These are phyloP conservation scores for Hippocampus mohnikei DNA, from an alignment of 2,113 vertebrate genomes.

Conservation along the genomic window DNA sequence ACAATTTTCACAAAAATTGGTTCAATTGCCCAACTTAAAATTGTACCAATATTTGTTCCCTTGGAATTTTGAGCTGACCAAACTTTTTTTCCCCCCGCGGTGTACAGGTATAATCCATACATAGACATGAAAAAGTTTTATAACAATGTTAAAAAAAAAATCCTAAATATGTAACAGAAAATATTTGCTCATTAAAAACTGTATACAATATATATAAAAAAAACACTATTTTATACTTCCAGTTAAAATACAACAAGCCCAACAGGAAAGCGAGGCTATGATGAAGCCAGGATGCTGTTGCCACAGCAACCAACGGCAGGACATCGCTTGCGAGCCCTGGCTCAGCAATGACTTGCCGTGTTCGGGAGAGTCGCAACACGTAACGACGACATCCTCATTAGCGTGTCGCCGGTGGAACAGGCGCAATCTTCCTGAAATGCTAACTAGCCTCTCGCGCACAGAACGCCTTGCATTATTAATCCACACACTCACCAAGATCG, in stretches of 20 bases:
- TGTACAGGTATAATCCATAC: too few relatives aligned
- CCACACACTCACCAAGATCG: constrained; percentile 13
- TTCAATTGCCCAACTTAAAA: too few relatives aligned
- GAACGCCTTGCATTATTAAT: constrained; percentile 63
- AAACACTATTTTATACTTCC: too few relatives aligned
- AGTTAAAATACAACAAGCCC: neutral
- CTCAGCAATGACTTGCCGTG: neutral
- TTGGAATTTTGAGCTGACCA: too few relatives aligned
- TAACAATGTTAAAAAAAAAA: too few relatives aligned
- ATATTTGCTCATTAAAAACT: too few relatives aligned
- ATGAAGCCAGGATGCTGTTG: neutral
- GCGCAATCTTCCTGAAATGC: constrained; percentile 61
- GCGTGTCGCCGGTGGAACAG: constrained; percentile 50
- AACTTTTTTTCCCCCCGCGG: too few relatives aligned
- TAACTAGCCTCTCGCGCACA: constrained; percentile 62
- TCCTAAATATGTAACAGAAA: too few relatives aligned
- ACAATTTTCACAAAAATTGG: too few relatives aligned
- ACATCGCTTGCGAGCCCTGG: neutral
- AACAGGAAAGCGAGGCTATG: neutral
- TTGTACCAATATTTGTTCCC: too few relatives aligned
- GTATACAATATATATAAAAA: too few relatives aligned
- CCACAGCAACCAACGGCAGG: neutral
- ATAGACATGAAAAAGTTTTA: too few relatives aligned
- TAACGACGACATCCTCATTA: constrained; percentile 65
- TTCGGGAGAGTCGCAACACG: constrained; percentile 29